phyloP scores from a whole-genome alignment of 2,113 vertebrate species.

The Dipodomys stephensi region DNA sequence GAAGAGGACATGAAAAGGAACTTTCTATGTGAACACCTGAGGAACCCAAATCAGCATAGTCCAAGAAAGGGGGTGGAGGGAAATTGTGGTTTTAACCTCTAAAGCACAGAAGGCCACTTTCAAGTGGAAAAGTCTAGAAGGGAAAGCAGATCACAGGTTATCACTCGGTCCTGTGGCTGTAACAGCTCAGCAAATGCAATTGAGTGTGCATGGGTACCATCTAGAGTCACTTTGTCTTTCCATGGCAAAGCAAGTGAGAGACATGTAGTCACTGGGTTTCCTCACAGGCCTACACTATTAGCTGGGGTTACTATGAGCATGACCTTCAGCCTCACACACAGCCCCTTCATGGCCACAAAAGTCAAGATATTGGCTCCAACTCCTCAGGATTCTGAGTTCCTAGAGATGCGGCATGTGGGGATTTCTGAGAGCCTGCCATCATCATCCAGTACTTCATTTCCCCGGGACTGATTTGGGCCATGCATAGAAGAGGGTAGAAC shows the following conservation, averaged over 20 bases:
- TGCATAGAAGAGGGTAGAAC: fast-evolving
- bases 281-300: background rate
- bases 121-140: background rate
- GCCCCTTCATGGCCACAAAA: background rate
- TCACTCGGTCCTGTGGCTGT: background rate
- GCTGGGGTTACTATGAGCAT: background rate
- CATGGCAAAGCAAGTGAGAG: background rate
- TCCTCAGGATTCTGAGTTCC: background rate
- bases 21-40: background rate
- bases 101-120: background rate
- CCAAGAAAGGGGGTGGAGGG: background rate
- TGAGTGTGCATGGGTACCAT: fast-evolving
- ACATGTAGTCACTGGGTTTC: background rate
- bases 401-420: fast-evolving
- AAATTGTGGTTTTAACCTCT: background rate
- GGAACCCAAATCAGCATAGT: background rate
- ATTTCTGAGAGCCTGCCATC: background rate
- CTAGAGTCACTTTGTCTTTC: background rate
- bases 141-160: background rate
- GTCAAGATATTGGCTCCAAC: fast-evolving
- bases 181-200: background rate
- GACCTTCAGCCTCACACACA: background rate
- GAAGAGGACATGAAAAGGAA: slow-evolving; percentile 58
- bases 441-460: background rate
- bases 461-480: background rate